Percentiles rank a stretch among this genome's conserved stretches.
These are phyloP conservation scores for Uloborus diversus DNA, from an alignment of 1,140 invertebrate species.

Conservation along the genomic window DNA sequence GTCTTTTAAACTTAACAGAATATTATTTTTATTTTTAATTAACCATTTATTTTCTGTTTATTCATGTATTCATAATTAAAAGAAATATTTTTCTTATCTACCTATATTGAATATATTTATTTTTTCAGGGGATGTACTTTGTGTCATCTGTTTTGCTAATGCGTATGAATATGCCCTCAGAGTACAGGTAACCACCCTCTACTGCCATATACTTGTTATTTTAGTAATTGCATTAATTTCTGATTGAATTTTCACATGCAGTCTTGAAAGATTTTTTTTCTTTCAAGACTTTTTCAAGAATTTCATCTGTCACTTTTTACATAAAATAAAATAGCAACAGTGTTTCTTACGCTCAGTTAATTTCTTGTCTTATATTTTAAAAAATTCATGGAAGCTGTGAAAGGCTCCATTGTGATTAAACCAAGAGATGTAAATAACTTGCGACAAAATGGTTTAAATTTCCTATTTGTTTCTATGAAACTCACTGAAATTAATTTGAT, in stretches of 20 bases:
- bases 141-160: constrained; percentile 97
- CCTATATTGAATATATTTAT: background rate
- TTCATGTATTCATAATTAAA: background rate
- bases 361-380: too few relatives aligned
- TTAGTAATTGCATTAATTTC: background rate
- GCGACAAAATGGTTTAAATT: too few relatives aligned
- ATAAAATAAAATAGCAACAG: too few relatives aligned
- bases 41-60: background rate
- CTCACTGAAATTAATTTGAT: too few relatives aligned
- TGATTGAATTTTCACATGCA: background rate
- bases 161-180: constrained; percentile 99
- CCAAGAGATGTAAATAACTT: too few relatives aligned
- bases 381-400: too few relatives aligned
- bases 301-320: too few relatives aligned
- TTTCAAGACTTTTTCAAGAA: too few relatives aligned
- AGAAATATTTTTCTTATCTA: background rate
- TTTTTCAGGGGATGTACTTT: constrained; percentile 98
- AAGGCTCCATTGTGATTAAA: too few relatives aligned
- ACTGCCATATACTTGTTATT: background rate
- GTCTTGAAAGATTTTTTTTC: background rate
- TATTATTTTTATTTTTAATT: background rate
- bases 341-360: too few relatives aligned
- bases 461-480: too few relatives aligned
- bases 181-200: constrained; percentile 75
- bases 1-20: too few relatives aligned